Percentiles rank a stretch among this genome's conserved stretches.
Evolutionary conservation across 2,888 invertebrate species (phyloP).

Genomic region (Neuroscelio doddi): DNA sequence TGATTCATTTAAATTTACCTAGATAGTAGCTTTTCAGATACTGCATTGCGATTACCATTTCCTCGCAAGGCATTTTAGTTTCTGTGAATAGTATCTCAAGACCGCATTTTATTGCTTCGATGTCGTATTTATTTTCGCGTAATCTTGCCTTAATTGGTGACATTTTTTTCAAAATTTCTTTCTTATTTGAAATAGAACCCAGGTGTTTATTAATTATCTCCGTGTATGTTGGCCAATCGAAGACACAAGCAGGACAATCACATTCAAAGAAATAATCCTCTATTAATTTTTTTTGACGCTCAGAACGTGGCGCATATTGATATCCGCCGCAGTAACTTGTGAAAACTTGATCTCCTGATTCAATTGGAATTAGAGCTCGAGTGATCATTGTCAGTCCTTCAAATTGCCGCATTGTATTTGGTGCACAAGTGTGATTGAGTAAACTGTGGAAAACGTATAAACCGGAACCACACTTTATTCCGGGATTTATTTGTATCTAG

Average conservation of each 20-base stretch:
- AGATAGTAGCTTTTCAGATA: slow-evolving; percentile 69
- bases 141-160: slow-evolving; percentile 63
- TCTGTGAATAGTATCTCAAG: slow-evolving; percentile 60
- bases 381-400: slow-evolving; percentile 67
- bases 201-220: slow-evolving; percentile 63
- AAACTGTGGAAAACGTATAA: slow-evolving; percentile 64
- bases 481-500: slow-evolving; percentile 67
- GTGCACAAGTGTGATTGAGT: slow-evolving; percentile 68
- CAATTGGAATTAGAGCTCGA: slow-evolving; percentile 64
- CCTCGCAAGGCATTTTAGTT: slow-evolving; percentile 66
- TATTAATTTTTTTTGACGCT: slow-evolving; percentile 61
- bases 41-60: slow-evolving; percentile 66
- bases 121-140: slow-evolving; percentile 64
- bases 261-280: slow-evolving; percentile 68
- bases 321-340: slow-evolving; percentile 68
- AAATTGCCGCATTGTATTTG: slow-evolving; percentile 68
- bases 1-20: slow-evolving; percentile 68
- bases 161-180: slow-evolving; percentile 59
- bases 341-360: slow-evolving; percentile 66
- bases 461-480: slow-evolving; percentile 66
- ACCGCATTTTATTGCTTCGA: slow-evolving; percentile 64
- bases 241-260: slow-evolving; percentile 61
- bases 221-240: slow-evolving; percentile 65
- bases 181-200: slow-evolving; percentile 62
- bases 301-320: slow-evolving; percentile 58